Conservation (phyloP, 2,797 vertebrate genomes). For the Chloroceryle amazona region DNA sequence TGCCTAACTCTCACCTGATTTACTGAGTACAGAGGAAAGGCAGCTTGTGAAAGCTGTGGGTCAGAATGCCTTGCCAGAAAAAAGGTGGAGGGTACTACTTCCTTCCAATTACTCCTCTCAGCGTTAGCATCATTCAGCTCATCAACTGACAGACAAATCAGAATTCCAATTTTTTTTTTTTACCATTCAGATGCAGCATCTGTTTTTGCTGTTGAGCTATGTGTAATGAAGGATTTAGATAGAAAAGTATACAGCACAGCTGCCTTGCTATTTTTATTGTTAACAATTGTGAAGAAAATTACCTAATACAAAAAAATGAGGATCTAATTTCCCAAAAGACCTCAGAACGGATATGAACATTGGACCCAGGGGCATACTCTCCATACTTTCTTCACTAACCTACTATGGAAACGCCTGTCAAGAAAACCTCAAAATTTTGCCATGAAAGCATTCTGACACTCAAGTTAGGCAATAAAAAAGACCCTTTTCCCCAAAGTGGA, state of each 20-base stretch:
- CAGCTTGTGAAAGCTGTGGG: background rate
- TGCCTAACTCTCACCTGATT: background rate
- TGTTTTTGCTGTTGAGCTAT: background rate
- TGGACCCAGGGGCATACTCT: background rate
- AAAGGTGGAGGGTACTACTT: background rate
- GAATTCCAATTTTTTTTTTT: background rate
- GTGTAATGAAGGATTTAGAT: background rate
- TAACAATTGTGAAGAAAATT: background rate
- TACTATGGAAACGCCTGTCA: background rate
- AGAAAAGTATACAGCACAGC: background rate
- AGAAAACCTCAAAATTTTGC: background rate
- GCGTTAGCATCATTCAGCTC: background rate
- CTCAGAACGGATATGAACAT: background rate
- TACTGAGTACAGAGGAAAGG: background rate
- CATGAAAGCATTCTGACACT: background rate
- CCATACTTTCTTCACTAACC: background rate
- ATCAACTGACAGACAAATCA: background rate
- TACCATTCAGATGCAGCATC: background rate
- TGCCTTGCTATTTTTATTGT: background rate
- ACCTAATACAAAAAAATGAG: background rate
- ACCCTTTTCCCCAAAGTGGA: background rate
- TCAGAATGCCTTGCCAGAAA: background rate
- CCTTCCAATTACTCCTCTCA: background rate
- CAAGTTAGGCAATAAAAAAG: background rate
- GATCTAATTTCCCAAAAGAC: background rate